Evolutionary conservation across 2,113 vertebrate genomes (phyloP).

Genomic region (Otis tarda): DNA sequence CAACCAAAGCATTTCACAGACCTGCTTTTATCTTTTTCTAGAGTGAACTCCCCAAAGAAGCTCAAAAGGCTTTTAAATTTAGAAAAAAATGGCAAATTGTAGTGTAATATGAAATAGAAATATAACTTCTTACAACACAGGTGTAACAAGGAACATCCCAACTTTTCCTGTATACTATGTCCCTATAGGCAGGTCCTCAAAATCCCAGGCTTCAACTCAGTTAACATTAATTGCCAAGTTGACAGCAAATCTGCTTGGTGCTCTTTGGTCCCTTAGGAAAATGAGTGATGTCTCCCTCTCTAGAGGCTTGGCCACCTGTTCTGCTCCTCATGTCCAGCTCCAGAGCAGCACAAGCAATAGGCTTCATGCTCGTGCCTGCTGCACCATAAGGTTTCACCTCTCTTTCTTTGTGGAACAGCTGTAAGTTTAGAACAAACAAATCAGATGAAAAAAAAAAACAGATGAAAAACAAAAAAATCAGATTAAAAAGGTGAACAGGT

Average conservation of each 20-base stretch:
- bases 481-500: not conserved
- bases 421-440: not conserved
- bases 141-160: not conserved
- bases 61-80: not conserved
- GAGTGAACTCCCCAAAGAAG: not conserved
- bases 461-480: not conserved
- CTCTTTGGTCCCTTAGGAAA: not conserved
- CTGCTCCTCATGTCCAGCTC: not conserved
- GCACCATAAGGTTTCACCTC: not conserved
- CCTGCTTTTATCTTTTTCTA: not conserved
- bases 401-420: not conserved
- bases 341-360: not conserved
- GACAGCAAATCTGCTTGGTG: not conserved
- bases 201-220: not conserved
- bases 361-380: accelerated
- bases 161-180: not conserved
- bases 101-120: not conserved
- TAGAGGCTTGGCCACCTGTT: not conserved
- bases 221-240: not conserved
- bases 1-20: not conserved
- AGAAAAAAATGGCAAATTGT: not conserved
- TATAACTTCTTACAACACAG: not conserved
- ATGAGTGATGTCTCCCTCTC: not conserved
- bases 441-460: not conserved
- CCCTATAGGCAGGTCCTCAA: not conserved